Base-by-base conservation (phyloP, 2,888 invertebrate species). In the Dastarcus helophoroides region DNA sequence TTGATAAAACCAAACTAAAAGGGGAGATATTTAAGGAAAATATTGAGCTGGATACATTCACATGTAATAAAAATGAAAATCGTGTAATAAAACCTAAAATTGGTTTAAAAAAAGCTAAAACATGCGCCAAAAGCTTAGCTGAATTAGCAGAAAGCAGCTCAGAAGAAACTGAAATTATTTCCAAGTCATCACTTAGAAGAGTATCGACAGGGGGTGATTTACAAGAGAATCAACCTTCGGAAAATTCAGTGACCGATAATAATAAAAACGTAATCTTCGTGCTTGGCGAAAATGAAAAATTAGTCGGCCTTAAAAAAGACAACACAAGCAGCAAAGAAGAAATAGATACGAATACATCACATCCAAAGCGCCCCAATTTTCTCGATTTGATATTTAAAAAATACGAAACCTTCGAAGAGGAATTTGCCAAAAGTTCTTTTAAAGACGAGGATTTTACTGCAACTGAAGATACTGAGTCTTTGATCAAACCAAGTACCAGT, bases 261-360 rank as follows among this genome's bases (percentile, higher is more conserved):
- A 40, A 64, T 17, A 63, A 63, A 38, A 46, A 57, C 15, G 80
- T 80, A 0, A 63, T 80, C 5, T 81, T 81, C 54, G 76, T 79
- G 3, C 54, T 81, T 26, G 80, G 80, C 11, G 80, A 80, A 33
- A 69, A 78, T 48, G 80, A 80, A 40, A 69, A 73, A 44, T 53
- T 79, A 21, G 67, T 78, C 3, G 76, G 76, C 23, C 52, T 79
- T 25, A 78, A 76, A 46, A 63, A 56, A 37, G 62, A 56, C 6
- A 54, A 25, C 17, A 34, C 6, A n/a, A 12, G 19, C 16, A 28
- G 22, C 13, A 22, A 16, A 19, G 26, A 6, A 14, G 16, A 10
- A 14, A 36, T 19, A 22, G n/a, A n/a, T n/a, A n/a, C n/a, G n/a
- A n/a, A n/a, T n/a, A n/a, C n/a, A n/a, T n/a, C n/a, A n/a, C n/a